Evolutionary conservation across 2,797 vertebrate genomes (phyloP).

Genomic region (Cyprinodon diabolis): DNA sequence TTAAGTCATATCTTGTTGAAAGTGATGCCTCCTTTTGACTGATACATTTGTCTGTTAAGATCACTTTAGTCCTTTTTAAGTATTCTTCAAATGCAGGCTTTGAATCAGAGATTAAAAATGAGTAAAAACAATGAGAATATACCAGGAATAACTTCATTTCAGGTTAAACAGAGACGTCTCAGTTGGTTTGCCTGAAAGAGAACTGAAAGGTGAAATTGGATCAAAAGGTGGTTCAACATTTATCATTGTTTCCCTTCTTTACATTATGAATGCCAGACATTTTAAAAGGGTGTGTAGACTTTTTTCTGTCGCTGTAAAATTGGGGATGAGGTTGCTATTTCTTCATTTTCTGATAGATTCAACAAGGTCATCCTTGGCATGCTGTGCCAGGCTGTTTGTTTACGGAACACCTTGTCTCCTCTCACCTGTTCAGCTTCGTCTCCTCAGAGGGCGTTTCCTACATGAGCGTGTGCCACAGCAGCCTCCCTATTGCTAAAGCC

Average conservation of each 20-base stretch:
- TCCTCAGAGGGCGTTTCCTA: constrained; percentile 89
- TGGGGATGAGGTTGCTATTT: neutral
- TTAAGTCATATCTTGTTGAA: too few relatives aligned
- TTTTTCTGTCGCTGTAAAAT: too few relatives aligned
- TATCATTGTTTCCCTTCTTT: neutral
- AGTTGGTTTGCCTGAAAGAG: too few relatives aligned
- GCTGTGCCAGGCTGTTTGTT: constrained; percentile 65
- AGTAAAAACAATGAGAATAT: too few relatives aligned
- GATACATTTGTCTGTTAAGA: too few relatives aligned
- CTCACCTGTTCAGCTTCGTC: constrained; percentile 83
- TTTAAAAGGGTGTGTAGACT: neutral
- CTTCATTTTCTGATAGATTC: neutral
- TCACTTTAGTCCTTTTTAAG: too few relatives aligned
- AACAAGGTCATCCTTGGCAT: constrained; percentile 11
- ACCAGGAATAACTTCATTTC: too few relatives aligned
- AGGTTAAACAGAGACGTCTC: too few relatives aligned
- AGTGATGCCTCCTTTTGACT: too few relatives aligned
- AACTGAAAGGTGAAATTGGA: too few relatives aligned
- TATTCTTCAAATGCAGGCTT: too few relatives aligned
- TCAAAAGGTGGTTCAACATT: neutral
- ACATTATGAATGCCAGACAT: neutral
- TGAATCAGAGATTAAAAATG: too few relatives aligned
- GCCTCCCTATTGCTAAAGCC: constrained; percentile 87
- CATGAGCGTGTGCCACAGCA: constrained; percentile 89
- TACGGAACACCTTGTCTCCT: constrained; percentile 66